phyloP scores from a whole-genome alignment of 2,113 vertebrate genomes.

The Microcebus tavaratra region DNA sequence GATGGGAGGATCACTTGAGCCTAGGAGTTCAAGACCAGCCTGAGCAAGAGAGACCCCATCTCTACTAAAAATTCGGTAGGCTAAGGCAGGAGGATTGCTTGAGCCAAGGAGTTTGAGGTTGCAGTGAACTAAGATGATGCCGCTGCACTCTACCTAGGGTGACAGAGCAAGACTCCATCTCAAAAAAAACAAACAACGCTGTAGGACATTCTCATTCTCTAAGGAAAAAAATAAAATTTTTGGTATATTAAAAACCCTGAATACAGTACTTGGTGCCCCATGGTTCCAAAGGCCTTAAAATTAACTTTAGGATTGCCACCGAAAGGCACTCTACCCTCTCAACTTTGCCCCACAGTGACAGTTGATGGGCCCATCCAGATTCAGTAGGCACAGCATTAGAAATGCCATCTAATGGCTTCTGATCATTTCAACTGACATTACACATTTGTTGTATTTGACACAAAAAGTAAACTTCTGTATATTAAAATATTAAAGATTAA shows the following conservation, averaged over 20 bases:
- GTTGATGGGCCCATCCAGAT: too few species aligned
- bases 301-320: not conserved
- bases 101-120: too few species aligned
- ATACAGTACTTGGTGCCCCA: not conserved
- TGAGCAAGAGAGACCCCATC: too few species aligned
- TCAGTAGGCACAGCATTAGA: not conserved
- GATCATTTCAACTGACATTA: not conserved
- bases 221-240: not conserved
- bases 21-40: too few species aligned
- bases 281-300: not conserved
- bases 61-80: too few species aligned
- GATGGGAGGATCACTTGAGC: too few species aligned
- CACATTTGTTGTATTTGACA: not conserved
- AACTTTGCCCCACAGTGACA: not conserved
- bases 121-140: too few species aligned
- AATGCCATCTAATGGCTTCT: not conserved
- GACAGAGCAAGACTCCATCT: too few species aligned
- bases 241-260: not conserved
- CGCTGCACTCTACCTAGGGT: too few species aligned
- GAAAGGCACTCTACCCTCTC: fast-evolving
- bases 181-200: not conserved
- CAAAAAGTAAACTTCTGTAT: not conserved
- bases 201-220: not conserved
- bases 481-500: not conserved
- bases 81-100: too few species aligned